phyloP scores from a whole-genome alignment of 2,888 invertebrate species.

The Agrochola litura region DNA sequence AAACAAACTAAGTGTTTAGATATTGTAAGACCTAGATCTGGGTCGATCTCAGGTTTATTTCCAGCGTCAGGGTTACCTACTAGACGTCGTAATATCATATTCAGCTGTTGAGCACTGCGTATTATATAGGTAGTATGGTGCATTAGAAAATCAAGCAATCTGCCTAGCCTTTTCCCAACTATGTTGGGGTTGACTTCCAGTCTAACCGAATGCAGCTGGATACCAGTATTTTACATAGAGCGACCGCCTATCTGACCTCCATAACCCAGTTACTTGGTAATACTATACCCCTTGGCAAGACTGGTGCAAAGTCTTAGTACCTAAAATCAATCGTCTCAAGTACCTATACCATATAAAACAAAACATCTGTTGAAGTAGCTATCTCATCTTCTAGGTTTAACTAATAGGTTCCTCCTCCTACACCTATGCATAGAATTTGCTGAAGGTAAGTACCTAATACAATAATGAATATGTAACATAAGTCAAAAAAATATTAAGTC shows the following conservation, averaged over 20 bases:
- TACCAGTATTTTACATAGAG: too few relatives aligned
- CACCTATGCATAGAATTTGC: not conserved
- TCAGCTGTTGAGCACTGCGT: not conserved
- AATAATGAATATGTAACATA: not conserved
- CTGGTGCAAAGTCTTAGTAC: not conserved
- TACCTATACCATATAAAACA: not conserved
- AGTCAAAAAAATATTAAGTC: not conserved
- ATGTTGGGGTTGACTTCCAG: too few relatives aligned
- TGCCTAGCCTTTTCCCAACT: too few relatives aligned
- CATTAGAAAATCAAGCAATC: not conserved
- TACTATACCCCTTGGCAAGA: too few relatives aligned
- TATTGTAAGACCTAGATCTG: constrained; percentile 4
- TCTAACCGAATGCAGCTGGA: too few relatives aligned
- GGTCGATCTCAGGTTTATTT: constrained; percentile 27
- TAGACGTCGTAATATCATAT: not conserved
- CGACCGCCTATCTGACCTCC: too few relatives aligned
- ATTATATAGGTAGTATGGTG: not conserved
- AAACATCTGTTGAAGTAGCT: not conserved
- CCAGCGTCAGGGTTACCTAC: not conserved
- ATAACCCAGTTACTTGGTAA: too few relatives aligned
- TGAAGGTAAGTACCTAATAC: not conserved
- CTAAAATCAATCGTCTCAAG: not conserved
- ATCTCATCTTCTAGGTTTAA: not conserved
- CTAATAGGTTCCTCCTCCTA: not conserved
- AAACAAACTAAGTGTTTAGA: not conserved